phyloP scores from a whole-genome alignment of 2,797 vertebrate species.

The Pygocentrus nattereri region DNA sequence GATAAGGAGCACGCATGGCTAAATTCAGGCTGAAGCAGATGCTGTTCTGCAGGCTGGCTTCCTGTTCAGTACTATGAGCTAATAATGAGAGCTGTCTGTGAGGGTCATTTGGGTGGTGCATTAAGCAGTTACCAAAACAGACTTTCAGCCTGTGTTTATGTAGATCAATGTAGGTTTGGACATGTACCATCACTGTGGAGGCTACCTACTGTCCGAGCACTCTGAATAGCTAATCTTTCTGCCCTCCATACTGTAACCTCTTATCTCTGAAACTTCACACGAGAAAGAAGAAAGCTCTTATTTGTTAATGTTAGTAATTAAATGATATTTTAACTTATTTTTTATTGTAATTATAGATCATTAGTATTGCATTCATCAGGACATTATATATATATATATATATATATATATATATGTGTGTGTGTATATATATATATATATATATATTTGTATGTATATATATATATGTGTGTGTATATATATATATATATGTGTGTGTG shows the following conservation, averaged over 20 bases:
- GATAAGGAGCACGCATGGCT: slow-evolving; percentile 9
- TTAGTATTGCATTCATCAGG: no score
- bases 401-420: no score
- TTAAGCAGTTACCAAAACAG: neutral
- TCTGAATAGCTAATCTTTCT: no score
- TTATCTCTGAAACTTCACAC: no score
- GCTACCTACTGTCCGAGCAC: no score
- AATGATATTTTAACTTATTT: neutral
- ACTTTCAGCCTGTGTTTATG: neutral
- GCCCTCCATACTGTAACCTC: no score
- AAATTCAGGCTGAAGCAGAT: neutral
- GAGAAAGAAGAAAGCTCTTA: neutral
- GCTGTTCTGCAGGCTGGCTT: neutral
- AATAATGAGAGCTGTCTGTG: neutral
- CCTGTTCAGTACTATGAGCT: neutral
- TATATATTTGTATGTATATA: no score
- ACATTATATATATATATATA: no score
- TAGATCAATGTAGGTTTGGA: neutral
- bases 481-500: no score
- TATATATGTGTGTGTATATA: no score
- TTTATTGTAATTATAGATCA: no score
- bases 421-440: no score
- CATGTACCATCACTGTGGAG: neutral
- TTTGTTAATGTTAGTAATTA: neutral
- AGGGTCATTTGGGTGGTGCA: neutral